These are phyloP conservation scores for Rattus rattus DNA, from an alignment of 2,113 vertebrate genomes.

Conservation along the genomic window DNA sequence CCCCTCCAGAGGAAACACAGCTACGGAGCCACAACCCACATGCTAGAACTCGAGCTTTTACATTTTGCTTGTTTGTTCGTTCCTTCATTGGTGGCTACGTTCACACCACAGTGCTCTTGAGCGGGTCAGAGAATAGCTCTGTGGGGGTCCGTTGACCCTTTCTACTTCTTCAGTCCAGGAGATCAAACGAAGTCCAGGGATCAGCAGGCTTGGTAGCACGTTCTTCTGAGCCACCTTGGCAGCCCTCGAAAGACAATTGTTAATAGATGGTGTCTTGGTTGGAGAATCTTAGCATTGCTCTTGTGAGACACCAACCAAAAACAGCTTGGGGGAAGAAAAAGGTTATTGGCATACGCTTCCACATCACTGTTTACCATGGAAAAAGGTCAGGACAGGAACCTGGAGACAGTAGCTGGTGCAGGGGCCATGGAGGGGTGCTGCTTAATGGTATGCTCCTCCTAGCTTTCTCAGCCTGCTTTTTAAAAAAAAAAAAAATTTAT, in stretches of 20 bases:
- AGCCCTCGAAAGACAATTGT: slow-evolving; percentile 14
- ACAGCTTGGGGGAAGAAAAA: not conserved
- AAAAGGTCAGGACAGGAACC: not conserved
- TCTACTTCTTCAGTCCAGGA: not conserved
- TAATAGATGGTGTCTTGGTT: not conserved
- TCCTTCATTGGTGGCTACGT: not conserved
- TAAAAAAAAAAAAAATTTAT: no score
- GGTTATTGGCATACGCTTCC: not conserved
- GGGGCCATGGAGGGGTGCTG: not conserved
- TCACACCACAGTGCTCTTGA: no score
- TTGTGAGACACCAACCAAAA: not conserved
- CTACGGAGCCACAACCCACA: not conserved
- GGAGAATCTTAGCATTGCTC: no score
- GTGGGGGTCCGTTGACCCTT: not conserved
- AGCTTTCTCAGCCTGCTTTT: not conserved
- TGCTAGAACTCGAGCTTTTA: not conserved
- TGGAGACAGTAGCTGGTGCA: not conserved
- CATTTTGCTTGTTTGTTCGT: not conserved
- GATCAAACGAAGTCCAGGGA: not conserved
- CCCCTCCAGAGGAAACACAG: not conserved
- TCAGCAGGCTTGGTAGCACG: no score
- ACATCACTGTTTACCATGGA: not conserved
- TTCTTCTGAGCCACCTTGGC: not conserved
- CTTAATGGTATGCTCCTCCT: not conserved
- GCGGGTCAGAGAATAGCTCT: not conserved